Evolutionary conservation across 2,113 vertebrate species (phyloP).

Genomic region (Origma solitaria): DNA sequence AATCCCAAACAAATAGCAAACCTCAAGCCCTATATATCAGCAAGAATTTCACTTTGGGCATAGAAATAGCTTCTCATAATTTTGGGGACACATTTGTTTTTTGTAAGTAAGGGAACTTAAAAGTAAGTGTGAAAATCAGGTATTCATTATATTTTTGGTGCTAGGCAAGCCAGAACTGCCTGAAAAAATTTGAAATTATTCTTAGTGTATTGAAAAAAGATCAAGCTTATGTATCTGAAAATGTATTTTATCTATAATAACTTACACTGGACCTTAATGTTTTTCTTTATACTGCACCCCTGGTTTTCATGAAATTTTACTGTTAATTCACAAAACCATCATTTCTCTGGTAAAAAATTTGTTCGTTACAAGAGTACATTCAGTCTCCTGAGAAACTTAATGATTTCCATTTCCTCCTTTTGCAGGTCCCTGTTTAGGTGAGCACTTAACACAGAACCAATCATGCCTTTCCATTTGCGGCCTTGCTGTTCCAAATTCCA

Average conservation of each 20-base stretch:
- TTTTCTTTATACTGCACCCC: neutral
- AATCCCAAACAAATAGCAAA: rapidly evolving
- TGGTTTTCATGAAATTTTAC: neutral
- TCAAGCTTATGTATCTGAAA: neutral
- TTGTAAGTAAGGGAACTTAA: neutral
- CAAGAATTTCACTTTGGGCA: neutral
- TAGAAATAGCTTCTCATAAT: neutral
- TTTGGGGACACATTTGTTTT: neutral
- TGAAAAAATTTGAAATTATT: neutral
- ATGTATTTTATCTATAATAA: neutral
- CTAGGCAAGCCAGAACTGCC: neutral
- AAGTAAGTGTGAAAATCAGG: neutral
- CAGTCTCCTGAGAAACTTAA: neutral
- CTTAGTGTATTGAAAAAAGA: neutral
- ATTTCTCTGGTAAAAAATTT: neutral
- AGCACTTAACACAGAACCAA: neutral
- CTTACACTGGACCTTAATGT: rapidly evolving
- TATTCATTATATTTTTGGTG: neutral
- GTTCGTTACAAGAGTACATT: neutral
- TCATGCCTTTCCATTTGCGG: neutral
- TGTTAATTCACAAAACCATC: neutral
- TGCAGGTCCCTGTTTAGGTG: neutral
- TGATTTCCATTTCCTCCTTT: neutral
- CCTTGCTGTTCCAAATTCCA: neutral
- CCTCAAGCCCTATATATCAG: rapidly evolving